Evolutionary conservation across 1,140 invertebrate species (phyloP).

Genomic region (Aphaenogaster ashmeadi): DNA sequence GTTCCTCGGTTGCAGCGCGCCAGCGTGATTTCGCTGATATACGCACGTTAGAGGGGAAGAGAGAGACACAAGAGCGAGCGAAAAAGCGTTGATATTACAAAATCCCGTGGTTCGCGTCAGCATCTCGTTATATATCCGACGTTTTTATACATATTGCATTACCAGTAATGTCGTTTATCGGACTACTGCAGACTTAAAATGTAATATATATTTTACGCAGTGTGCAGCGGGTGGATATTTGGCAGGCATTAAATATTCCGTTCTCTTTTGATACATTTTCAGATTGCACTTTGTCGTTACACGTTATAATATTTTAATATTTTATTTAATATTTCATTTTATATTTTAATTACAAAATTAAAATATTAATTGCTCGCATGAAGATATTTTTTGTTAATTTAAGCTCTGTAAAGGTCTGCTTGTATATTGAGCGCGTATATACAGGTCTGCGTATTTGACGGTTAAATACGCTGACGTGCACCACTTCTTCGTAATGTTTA

Average conservation of each 20-base stretch:
- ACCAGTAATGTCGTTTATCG: slow-evolving; percentile 58
- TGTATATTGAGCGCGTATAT: background rate
- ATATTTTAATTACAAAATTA: slow-evolving; percentile 24
- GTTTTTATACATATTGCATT: slow-evolving; percentile 54
- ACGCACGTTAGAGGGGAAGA: background rate
- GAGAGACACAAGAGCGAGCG: background rate
- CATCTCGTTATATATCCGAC: slow-evolving; percentile 54
- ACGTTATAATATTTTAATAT: background rate
- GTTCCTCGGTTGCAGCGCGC: slow-evolving; percentile 51
- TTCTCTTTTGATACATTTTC: slow-evolving; percentile 16
- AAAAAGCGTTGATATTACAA: slow-evolving; percentile 59
- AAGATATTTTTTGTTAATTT: slow-evolving; percentile 18
- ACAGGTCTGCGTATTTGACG: background rate
- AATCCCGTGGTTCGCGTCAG: slow-evolving; percentile 51
- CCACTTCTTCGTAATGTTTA: slow-evolving; percentile 23
- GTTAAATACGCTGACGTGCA: slow-evolving; percentile 31
- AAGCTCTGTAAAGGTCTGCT: background rate
- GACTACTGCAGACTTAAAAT: slow-evolving; percentile 33
- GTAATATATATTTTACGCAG: slow-evolving; percentile 38
- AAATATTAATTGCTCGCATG: slow-evolving; percentile 48
- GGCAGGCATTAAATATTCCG: slow-evolving; percentile 44
- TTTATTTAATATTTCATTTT: no score
- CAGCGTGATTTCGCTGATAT: slow-evolving; percentile 59
- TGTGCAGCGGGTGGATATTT: background rate
- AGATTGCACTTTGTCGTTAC: slow-evolving; percentile 28